Conservation (phyloP, 2,113 vertebrate genomes). For the Eurypyga helias region DNA sequence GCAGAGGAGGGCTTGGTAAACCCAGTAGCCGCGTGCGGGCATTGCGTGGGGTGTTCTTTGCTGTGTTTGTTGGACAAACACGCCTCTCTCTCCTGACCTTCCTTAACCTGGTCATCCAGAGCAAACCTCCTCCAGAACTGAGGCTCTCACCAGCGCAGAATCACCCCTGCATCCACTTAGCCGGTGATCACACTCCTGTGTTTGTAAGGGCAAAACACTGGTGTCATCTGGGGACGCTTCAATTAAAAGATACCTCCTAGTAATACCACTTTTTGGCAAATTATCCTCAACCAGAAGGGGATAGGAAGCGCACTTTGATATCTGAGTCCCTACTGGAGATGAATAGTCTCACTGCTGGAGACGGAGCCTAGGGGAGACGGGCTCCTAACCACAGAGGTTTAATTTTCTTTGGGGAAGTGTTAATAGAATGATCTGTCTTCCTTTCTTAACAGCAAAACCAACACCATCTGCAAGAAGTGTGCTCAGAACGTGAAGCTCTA, state of each 20-base stretch:
- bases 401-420: background rate
- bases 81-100: background rate
- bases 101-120: background rate
- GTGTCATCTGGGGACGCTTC: background rate
- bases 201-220: background rate
- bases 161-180: background rate
- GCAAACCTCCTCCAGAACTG: background rate
- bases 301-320: background rate
- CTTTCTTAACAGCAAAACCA: conserved; percentile 78
- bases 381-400: background rate
- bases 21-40: accelerated
- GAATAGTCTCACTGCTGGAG: background rate
- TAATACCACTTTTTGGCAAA: background rate
- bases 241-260: background rate
- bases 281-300: background rate
- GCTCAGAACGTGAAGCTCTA: conserved; percentile 85
- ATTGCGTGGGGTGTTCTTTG: background rate
- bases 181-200: background rate
- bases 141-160: background rate
- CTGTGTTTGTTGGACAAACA: background rate
- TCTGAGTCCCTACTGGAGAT: background rate
- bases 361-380: background rate
- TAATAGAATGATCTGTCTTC: background rate
- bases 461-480: conserved; percentile 85
- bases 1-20: background rate